Conservation (phyloP, 2,888 invertebrate species). For the Tachina lurida region DNA sequence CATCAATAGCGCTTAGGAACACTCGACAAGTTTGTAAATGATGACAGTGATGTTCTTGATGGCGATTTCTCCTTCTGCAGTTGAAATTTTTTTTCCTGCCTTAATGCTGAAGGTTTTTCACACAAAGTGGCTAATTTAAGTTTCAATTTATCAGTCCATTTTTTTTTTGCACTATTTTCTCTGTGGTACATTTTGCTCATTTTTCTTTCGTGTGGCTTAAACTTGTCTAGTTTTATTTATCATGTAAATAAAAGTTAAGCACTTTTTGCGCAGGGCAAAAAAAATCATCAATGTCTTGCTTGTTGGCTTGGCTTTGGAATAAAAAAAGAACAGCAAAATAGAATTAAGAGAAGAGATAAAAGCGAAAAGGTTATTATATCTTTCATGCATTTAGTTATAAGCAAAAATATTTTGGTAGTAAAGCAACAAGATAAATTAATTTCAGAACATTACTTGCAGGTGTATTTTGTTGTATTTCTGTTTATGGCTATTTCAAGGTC, state of each 20-base stretch:
- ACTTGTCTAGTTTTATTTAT: conserved; percentile 37
- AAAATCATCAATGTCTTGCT: conserved; percentile 43
- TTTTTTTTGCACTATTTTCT: conserved; percentile 15
- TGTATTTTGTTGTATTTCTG: not conserved
- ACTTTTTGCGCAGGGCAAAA: not conserved
- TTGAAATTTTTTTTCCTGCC: not conserved
- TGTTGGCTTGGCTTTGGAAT: conserved; percentile 5
- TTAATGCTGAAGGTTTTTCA: not conserved
- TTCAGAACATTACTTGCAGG: conserved; percentile 31
- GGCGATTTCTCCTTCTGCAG: not conserved
- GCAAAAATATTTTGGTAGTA: not conserved
- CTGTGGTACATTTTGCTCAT: not conserved
- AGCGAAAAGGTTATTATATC: conserved; percentile 13
- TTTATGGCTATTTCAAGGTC: not conserved
- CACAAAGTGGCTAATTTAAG: conserved; percentile 56
- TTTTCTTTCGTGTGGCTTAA: conserved; percentile 11
- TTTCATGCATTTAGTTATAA: conserved; percentile 1
- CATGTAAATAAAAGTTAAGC: conserved; percentile 7
- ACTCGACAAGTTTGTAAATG: conserved; percentile 26
- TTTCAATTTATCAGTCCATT: conserved; percentile 57
- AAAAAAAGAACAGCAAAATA: not conserved
- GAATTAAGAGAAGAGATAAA: not conserved
- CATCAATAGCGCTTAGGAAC: conserved; percentile 48
- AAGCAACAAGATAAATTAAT: conserved; percentile 7
- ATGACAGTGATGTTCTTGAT: conserved; percentile 8